Base-by-base conservation (phyloP, 1,140 invertebrate genomes). In the Phocides pigmalion region DNA sequence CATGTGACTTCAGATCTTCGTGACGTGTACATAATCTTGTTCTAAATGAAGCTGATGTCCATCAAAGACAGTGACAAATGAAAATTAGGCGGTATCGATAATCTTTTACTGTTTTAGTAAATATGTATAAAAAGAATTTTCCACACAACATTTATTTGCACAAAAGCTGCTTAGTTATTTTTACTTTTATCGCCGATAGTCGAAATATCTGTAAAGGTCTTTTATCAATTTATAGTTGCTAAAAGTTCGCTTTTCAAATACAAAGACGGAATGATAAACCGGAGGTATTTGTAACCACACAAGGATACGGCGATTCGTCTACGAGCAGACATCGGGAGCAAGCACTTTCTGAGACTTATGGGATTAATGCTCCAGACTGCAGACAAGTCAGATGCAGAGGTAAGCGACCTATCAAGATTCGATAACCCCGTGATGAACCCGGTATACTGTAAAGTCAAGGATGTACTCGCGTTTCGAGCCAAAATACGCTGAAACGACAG, bases 381-480 rank as follows among this genome's bases (percentile, higher is more conserved):
- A 66, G 62, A 64, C 63, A 62, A 65, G 56, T 63, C 59, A 64
- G 62, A 71, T 66, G 49, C 64, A 59, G 64, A 70, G 72, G 72
- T 74, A 64, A 63, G 37, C 66, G 69, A 71, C 68, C 72, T 58
- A 54, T 65, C 56, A 50, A 56, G 61, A 62, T 68, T 72, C 66
- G 42, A 56, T 56, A 56, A 56, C 53, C 62, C 28, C 54, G 62
- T 22, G 42, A 59, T 53, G 71, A 67, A 65, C 62, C 67, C 64
- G 44, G 62, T 58, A 67, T 62, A 62, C 50, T 63, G 68, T 70
- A 68, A 54, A 50, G 22, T 1, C 15, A 6, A 51, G 15, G n/a
- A 19, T 51, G 14, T 15, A 12, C 5, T 22, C 42, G 11, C 15
- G 41, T 46, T 46, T 9, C 11, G 11, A 19, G 17, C 42, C 9